Conservation (phyloP, 2,888 invertebrate genomes). For the Alitta virens region DNA sequence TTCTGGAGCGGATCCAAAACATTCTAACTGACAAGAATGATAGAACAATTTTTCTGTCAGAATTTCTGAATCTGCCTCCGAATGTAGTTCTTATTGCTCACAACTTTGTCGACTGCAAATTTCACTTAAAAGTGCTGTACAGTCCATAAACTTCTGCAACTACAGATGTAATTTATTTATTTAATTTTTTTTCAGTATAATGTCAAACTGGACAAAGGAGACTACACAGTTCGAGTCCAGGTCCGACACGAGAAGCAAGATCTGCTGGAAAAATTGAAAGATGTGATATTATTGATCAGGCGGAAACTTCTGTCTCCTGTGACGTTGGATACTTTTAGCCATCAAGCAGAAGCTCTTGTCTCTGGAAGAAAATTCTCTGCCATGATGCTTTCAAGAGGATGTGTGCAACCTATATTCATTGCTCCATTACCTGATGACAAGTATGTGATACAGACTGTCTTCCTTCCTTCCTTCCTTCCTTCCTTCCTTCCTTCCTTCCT, state of each 20-base stretch:
- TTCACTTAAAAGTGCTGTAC: too few species aligned
- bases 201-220: slow-evolving; percentile 90
- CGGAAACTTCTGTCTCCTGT: slow-evolving; percentile 75
- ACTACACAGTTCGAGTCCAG: slow-evolving; percentile 82
- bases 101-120: too few species aligned
- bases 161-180: too few species aligned
- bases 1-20: too few species aligned
- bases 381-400: slow-evolving; percentile 64
- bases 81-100: too few species aligned
- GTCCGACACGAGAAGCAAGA: slow-evolving; percentile 86
- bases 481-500: too few species aligned
- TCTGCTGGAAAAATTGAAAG: slow-evolving; percentile 79
- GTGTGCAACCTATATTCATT: slow-evolving; percentile 74
- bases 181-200: slow-evolving; percentile 65
- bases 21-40: too few species aligned
- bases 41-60: too few species aligned
- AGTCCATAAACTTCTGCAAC: too few species aligned
- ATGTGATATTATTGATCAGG: slow-evolving; percentile 69
- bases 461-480: too few species aligned
- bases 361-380: slow-evolving; percentile 76
- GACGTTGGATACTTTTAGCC: slow-evolving; percentile 73
- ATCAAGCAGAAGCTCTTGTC: slow-evolving; percentile 67
- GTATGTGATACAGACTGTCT: slow-evolving; percentile 63
- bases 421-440: slow-evolving; percentile 79
- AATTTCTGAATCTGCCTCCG: too few species aligned